Evolutionary conservation across 2,888 invertebrate species (phyloP).

Genomic region (Steinernema scapterisci): DNA sequence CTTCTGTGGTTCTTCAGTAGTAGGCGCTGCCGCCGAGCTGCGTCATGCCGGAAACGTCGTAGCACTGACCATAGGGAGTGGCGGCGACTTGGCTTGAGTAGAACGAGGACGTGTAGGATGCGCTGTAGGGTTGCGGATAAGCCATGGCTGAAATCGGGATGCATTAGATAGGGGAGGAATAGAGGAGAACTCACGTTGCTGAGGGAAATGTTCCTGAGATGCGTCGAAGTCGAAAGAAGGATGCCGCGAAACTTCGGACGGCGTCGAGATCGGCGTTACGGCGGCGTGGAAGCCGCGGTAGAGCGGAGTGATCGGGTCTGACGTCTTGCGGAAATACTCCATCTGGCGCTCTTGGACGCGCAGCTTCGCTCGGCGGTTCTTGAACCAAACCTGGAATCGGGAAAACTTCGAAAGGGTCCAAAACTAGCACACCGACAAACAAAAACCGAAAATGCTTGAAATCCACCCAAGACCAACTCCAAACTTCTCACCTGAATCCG

Average conservation of each 20-base stretch:
- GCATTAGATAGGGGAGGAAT: not conserved
- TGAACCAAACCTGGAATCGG: constrained; percentile 57
- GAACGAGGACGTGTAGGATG: not conserved
- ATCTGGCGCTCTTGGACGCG: constrained; percentile 56
- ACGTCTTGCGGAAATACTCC: constrained; percentile 4
- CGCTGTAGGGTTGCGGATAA: not conserved
- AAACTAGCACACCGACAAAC: not conserved
- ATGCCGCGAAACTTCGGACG: constrained; percentile 2
- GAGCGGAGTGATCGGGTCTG: not conserved
- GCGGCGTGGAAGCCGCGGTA: not conserved
- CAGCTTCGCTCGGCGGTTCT: constrained; percentile 56
- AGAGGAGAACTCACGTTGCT: too few species aligned
- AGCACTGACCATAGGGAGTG: not conserved
- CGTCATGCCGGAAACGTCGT: not conserved
- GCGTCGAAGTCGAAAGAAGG: constrained; percentile 7
- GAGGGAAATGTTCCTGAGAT: not conserved
- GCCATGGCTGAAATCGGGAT: not conserved
- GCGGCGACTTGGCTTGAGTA: not conserved
- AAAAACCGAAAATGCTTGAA: not conserved
- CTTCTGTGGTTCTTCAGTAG: too few species aligned
- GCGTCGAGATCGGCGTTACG: not conserved
- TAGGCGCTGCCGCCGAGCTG: not conserved
- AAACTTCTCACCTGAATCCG: constrained; percentile 51
- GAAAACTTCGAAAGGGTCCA: too few species aligned
- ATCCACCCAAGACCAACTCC: not conserved